phyloP scores from a whole-genome alignment of 2,888 invertebrate species.

The Aplocera efformata region DNA sequence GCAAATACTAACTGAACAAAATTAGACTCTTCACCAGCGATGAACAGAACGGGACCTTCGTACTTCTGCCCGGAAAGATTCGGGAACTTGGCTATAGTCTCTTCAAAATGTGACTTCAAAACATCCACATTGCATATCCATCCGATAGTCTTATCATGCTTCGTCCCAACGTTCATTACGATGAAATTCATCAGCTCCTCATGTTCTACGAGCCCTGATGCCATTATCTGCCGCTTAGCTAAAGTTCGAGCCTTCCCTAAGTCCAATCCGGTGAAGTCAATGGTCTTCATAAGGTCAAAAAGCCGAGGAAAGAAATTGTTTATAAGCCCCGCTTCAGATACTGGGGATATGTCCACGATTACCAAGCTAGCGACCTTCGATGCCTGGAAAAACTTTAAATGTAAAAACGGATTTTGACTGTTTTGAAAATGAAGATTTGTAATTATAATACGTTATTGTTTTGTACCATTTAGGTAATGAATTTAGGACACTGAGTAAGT shows the following conservation, averaged over 20 bases:
- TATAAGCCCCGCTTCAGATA: slow-evolving; percentile 72
- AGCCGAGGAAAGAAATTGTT: slow-evolving; percentile 76
- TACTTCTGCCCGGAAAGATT: slow-evolving; percentile 40
- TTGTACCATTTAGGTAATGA: no score
- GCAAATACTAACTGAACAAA: slow-evolving; percentile 53
- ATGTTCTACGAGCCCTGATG: slow-evolving; percentile 35
- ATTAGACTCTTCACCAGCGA: slow-evolving; percentile 53
- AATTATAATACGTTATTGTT: no score
- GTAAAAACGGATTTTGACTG: no score
- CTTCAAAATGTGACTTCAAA: slow-evolving; percentile 38
- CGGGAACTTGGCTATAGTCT: slow-evolving; percentile 49
- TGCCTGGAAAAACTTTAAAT: slow-evolving; percentile 61
- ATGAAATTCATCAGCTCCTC: slow-evolving; percentile 39
- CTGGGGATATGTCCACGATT: slow-evolving; percentile 86
- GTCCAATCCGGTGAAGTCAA: slow-evolving; percentile 76
- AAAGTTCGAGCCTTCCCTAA: slow-evolving; percentile 81
- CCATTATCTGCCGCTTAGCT: slow-evolving; percentile 43
- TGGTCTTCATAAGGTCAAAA: slow-evolving; percentile 76
- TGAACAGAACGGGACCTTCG: slow-evolving; percentile 51
- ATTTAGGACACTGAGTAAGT: no score
- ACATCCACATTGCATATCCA: slow-evolving; percentile 54
- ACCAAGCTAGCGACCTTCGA: slow-evolving; percentile 80
- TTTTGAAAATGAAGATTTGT: no score
- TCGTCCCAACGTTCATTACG: slow-evolving; percentile 48
- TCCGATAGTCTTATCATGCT: slow-evolving; percentile 37